A percentile compares a stretch with the other conserved stretches of the same genome.
Conservation (phyloP, 2,888 invertebrate genomes). For the Apamea anceps region DNA sequence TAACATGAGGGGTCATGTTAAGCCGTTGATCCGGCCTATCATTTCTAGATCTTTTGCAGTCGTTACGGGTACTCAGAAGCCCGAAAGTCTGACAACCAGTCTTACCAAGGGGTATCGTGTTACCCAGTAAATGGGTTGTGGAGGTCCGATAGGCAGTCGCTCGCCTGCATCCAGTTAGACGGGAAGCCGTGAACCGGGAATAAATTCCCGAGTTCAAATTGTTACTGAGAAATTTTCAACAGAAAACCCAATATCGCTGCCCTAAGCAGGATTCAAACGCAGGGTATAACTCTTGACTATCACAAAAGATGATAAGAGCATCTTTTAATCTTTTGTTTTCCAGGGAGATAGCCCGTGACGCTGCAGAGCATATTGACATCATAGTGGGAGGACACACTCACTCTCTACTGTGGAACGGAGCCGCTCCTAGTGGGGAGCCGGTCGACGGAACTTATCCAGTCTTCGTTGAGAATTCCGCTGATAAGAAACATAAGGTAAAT, state of each 20-base stretch:
- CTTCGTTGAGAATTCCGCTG: conserved; percentile 79
- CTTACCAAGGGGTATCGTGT: not conserved
- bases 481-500: conserved; percentile 79
- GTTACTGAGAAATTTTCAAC: not conserved
- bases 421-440: conserved; percentile 89
- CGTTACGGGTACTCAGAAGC: too few relatives aligned
- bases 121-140: not conserved
- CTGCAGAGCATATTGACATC: conserved; percentile 92
- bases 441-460: conserved; percentile 93
- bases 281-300: not conserved
- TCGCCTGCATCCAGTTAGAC: not conserved
- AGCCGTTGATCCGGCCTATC: too few relatives aligned
- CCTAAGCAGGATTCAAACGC: not conserved
- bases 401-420: conserved; percentile 93
- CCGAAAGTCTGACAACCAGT: too few relatives aligned
- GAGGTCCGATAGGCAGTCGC: not conserved
- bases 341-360: conserved; percentile 91
- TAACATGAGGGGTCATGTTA: too few relatives aligned
- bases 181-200: not conserved
- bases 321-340: conserved; percentile 36
- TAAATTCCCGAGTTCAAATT: not conserved
- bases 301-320: too few relatives aligned
- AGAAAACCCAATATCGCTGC: not conserved
- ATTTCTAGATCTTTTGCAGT: too few relatives aligned
- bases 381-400: conserved; percentile 96